These are phyloP conservation scores for Manis crassicaudata DNA, from an alignment of 2,797 vertebrate genomes.

Conservation along the genomic window DNA sequence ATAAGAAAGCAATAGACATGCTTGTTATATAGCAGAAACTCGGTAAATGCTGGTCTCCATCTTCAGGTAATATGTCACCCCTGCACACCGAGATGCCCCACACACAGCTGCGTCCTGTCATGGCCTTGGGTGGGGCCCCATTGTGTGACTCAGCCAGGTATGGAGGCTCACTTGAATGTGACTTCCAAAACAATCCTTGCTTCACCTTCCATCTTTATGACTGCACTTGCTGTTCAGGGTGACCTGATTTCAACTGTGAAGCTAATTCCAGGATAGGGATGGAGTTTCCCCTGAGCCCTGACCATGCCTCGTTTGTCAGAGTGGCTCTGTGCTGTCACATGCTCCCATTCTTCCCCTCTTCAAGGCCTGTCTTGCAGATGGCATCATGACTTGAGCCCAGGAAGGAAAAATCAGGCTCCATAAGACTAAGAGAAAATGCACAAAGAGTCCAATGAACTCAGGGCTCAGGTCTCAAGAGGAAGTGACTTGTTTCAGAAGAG, in stretches of 20 bases:
- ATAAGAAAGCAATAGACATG: background rate
- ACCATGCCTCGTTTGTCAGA: background rate
- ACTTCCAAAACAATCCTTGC: background rate
- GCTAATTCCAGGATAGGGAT: background rate
- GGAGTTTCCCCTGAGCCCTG: background rate
- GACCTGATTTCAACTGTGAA: background rate
- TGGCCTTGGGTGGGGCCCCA: background rate
- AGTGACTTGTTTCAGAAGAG: background rate
- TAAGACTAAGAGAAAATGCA: background rate
- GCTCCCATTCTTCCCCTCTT: rapidly evolving
- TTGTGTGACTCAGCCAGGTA: background rate
- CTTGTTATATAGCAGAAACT: background rate
- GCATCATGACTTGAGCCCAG: background rate
- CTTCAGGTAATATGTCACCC: background rate
- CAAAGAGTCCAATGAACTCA: background rate
- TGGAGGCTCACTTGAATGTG: no score
- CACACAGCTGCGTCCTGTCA: no score
- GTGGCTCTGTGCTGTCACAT: background rate
- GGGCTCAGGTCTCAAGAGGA: background rate
- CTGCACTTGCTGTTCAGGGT: background rate
- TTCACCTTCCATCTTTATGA: background rate
- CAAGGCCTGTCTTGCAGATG: background rate
- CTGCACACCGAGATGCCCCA: background rate
- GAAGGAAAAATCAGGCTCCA: background rate
- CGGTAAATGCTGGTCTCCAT: background rate